Evolutionary conservation across 2,113 vertebrate genomes (phyloP), one percentile per base, ranked within the genome.

Genomic region (Elephantulus edwardii): DNA sequence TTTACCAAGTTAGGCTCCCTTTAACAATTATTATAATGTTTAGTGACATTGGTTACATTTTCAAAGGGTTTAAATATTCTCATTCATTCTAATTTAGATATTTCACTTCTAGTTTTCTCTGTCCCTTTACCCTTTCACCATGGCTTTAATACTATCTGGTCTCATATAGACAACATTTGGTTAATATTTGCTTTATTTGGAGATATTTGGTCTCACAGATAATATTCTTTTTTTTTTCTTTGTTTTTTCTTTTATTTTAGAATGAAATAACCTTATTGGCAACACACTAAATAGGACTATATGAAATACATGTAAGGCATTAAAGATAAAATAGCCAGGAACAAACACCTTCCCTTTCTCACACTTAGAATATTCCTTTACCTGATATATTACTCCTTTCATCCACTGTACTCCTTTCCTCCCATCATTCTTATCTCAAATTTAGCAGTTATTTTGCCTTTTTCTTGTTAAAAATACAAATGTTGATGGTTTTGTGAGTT

Each of bases 291-390:
- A 44, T 77, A 82, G 3, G 52, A 40, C 30, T 48, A 28, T 9
- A 16, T 89, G 54, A 88, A 58, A 78, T 71, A 68, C 46, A 46
- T 80, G 87, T 81, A 78, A 82, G 9, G 88, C 70, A 91, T 58
- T 52, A 68, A 9, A 8, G 50, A 78, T 30, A 44, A 77, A 75
- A 80, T 13, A 26, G 75, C 46, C 6, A 77, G 14, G 8, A 33
- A 62, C 56, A 28, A 52, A 35, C 16, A n/a, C 26, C 84, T 52
- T 60, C 2, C 17, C 14, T 24, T 54, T 75, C 30, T 86, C 66
- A 75, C 33, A 24, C 48, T 72, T n/a, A 20, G 52, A 75, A 89
- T 35, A 74, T 40, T 62, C 38, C 52, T n/a, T 22, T 60, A 60
- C 58, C 54, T 20, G 54, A 10, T 38, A 2, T 48, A 14, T 11